These are phyloP conservation scores for Zaprionus africanus DNA, from an alignment of 1,140 invertebrate species.

Conservation along the genomic window DNA sequence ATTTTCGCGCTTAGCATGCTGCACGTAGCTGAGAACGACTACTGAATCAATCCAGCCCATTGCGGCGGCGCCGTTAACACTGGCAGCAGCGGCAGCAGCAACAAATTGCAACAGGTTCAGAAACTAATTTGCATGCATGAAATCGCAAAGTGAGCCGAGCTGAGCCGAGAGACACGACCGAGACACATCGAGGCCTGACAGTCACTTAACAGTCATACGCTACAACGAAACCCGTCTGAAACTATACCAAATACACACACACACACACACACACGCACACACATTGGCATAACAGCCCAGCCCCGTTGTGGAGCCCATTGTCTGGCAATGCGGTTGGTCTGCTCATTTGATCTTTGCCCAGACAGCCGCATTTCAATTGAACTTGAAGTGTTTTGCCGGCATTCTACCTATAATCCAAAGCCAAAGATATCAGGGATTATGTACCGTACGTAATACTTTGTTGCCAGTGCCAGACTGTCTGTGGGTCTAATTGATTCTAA, in stretches of 20 bases:
- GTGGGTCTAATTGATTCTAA: slow-evolving; percentile 15
- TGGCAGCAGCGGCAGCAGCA: slow-evolving; percentile 26
- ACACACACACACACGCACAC: slow-evolving; percentile 2
- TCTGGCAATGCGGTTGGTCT: slow-evolving; percentile 77
- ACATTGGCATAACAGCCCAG: slow-evolving; percentile 5
- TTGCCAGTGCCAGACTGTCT: slow-evolving; percentile 31
- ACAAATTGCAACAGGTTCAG: slow-evolving; percentile 79
- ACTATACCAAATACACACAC: slow-evolving; percentile 34
- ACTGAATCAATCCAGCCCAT: slow-evolving; percentile 10
- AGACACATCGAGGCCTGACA: slow-evolving; percentile 53
- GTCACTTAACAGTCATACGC: slow-evolving; percentile 55
- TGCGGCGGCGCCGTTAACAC: slow-evolving; percentile 38
- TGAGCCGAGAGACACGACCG: slow-evolving; percentile 37
- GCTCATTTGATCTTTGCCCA: slow-evolving; percentile 53
- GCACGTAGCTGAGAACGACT: slow-evolving; percentile 48
- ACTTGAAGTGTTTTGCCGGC: slow-evolving; percentile 70
- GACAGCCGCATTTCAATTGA: slow-evolving; percentile 75
- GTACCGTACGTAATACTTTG: slow-evolving; percentile 19
- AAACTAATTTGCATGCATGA: slow-evolving; percentile 82
- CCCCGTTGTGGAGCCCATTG: slow-evolving; percentile 50
- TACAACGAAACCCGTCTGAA: slow-evolving; percentile 62
- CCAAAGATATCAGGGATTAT: slow-evolving; percentile 15
- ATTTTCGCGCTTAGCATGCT: slow-evolving; percentile 61
- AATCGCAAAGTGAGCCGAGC: slow-evolving; percentile 64
- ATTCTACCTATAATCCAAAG: slow-evolving; percentile 26